Evolutionary conservation across 2,888 invertebrate species (phyloP).

Genomic region (Microctonus aethiopoides): DNA sequence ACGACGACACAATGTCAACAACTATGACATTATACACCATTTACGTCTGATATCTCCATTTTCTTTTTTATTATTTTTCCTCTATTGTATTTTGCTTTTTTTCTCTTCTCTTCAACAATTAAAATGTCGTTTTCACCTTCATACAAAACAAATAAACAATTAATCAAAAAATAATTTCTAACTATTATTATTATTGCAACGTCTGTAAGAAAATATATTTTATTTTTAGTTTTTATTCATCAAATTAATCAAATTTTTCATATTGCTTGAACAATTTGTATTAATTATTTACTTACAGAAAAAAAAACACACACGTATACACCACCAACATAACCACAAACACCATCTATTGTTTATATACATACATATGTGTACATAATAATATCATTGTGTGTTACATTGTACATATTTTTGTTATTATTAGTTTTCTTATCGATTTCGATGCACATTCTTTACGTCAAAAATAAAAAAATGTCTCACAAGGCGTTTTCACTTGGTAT

Average conservation of each 20-base stretch:
- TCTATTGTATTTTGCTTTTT: too few relatives aligned
- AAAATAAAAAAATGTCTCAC: slow-evolving; percentile 4
- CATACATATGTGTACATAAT: background rate
- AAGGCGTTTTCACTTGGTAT: background rate
- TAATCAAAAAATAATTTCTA: too few relatives aligned
- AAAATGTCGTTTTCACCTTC: background rate
- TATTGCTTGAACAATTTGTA: too few relatives aligned
- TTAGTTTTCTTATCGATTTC: background rate
- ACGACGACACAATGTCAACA: slow-evolving; percentile 22
- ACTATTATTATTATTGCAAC: too few relatives aligned
- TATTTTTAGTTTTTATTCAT: too few relatives aligned
- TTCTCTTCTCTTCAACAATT: background rate
- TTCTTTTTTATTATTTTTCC: background rate
- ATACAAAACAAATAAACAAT: background rate
- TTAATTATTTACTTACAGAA: too few relatives aligned
- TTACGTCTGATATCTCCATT: slow-evolving; percentile 6
- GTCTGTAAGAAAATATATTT: too few relatives aligned
- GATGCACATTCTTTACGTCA: background rate
- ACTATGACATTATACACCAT: slow-evolving; percentile 17
- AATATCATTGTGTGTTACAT: background rate
- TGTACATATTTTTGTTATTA: background rate
- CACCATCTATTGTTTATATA: background rate
- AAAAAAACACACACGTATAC: background rate
- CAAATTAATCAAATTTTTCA: too few relatives aligned
- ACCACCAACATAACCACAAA: background rate